Base-by-base conservation (phyloP, 2,888 invertebrate species). In the Coelogynopora nodosa region DNA sequence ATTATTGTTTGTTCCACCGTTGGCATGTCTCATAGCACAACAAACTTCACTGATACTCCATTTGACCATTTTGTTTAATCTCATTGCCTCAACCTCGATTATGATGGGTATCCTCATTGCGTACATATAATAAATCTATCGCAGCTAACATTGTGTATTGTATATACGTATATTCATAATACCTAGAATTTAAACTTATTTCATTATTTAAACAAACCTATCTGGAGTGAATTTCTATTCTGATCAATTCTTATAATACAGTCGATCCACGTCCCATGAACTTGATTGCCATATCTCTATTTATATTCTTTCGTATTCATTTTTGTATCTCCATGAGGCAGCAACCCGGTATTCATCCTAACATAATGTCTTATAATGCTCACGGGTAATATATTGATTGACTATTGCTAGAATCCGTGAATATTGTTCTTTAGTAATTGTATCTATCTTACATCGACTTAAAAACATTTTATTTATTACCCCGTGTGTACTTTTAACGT, bases 241-340 rank as follows among this genome's bases (percentile, higher is more conserved):
- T 74, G 5, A 74, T 2, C 2, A 74, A 74, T 26, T 74, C 23
- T 13, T 13, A 49, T 74, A 23, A 13, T 74, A 74, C 74, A 74
- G 74, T 74, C 74, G 74, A 74, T 74, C 74, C 74, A 74, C 74
- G 74, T 74, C 74, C 23, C 74, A 74, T 74, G 74, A 74, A 74
- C 74, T 23, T 74, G 74, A 74, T 74, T 26, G 74, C 74, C 74
- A 74, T 74, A 74, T 74, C 74, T 74, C 5, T 74, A 74, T 74
- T 74, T 74, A 2, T 74, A 74, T 74, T 74, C 18, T 74, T 13
- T 74, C 74, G 23, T 74, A 74, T 74, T 74, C 74, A 26, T 74
- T 74, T 74, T 74, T 74, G 23, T 74, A 74, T 23, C 74, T 74
- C 74, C 23, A 49, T 13, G 27, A 74, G 74, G 74, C 74, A 74